phyloP scores from a whole-genome alignment of 2,797 vertebrate species.

The Sparidentex hasta region DNA sequence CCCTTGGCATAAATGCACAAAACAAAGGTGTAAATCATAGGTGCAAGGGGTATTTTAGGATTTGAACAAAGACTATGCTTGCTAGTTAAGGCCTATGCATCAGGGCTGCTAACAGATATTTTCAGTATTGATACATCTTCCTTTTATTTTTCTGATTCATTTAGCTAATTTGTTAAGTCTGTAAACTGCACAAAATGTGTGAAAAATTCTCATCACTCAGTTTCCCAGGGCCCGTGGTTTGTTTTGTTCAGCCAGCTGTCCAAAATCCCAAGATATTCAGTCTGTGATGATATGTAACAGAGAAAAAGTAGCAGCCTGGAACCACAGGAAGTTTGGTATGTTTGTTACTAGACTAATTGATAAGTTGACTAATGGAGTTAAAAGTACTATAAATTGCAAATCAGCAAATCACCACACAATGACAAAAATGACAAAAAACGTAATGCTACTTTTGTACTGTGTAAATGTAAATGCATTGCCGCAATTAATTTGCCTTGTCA shows the following conservation, averaged over 20 bases:
- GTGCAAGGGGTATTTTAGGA: too few relatives aligned
- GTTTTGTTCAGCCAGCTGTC: neutral
- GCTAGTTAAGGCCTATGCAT: neutral
- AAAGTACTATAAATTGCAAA: neutral
- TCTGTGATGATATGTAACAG: neutral
- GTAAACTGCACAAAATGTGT: neutral
- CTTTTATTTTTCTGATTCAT: neutral
- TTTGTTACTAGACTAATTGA: constrained; percentile 3
- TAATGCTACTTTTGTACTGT: constrained; percentile 14
- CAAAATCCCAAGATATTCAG: neutral
- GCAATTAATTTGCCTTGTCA: constrained; percentile 51
- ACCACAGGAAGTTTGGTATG: neutral
- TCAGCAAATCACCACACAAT: constrained; percentile 11
- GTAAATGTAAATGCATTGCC: constrained; percentile 25
- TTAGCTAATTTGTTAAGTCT: neutral
- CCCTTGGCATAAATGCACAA: too few relatives aligned
- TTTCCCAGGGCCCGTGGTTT: neutral
- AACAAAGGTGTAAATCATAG: too few relatives aligned
- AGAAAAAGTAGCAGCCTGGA: neutral
- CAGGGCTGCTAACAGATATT: neutral
- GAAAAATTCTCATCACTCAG: neutral
- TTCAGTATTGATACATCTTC: neutral
- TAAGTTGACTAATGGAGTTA: neutral
- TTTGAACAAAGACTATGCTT: neutral
- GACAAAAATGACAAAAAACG: neutral